Base-by-base conservation (phyloP, 2,113 vertebrate genomes). In the Stegastes partitus region DNA sequence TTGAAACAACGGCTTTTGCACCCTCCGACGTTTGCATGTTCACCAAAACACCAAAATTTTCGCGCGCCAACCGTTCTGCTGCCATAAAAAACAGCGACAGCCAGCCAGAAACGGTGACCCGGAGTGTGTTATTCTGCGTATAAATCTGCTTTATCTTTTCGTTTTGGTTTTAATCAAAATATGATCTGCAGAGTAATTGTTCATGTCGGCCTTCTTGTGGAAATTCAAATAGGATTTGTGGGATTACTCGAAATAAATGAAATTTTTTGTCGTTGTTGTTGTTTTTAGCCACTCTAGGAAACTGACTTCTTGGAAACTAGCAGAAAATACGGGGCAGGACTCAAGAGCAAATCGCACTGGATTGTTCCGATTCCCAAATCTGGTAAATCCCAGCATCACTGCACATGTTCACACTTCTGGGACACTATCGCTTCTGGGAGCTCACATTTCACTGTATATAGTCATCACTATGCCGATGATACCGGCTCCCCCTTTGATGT, bases 1-100 rank as follows among this genome's bases (percentile, higher is more conserved):
- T n/a, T 59, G 21, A 39, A 77, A 74, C 59, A 82, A 82, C 16
- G 26, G 8, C 28, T 8, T n/a, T 75, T 71, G n/a, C 39, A 56
- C 53, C 26, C 19, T 37, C 11, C 26, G 59, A 21, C 65, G 50
- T 56, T 74, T 71, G 37, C 56, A 68, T 55, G 59, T 74, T 51
- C 25, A 50, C 42, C 16, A 49, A 70, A 75, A 82, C 42, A 66
- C 23, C 64, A n/a, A 47, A 34, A 67, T 51, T 56, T 76, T 11
- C 28, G 50, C 28, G 15, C 2, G 25, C 23, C 63, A n/a, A 21
- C 22, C 16, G 21, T 31, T n/a, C 19, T 39, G 23, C 42, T 45
- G 61, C 18, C 23, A 23, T 39, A 15, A n/a, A 22, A 51, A 19
- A n/a, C n/a, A n/a, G n/a, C n/a, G 1, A 21, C 9, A 26, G 42